Percentiles rank a stretch among this genome's conserved stretches.
Evolutionary conservation across 2,113 vertebrate genomes (phyloP).

Genomic region (Macroglossus sobrinus): DNA sequence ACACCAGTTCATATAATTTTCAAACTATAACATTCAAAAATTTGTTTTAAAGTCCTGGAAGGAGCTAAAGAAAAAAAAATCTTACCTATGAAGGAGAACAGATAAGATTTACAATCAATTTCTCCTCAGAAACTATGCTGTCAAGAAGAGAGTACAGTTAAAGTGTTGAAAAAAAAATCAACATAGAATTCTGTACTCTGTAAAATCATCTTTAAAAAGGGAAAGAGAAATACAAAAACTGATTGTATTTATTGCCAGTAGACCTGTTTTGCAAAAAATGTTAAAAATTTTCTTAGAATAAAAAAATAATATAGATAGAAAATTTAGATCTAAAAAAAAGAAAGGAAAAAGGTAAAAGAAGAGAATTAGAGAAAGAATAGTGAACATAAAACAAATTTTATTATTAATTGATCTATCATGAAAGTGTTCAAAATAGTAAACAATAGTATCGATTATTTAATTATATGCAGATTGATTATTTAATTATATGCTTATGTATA

Average conservation of each 20-base stretch:
- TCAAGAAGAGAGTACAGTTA: not conserved
- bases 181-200: not conserved
- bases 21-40: not conserved
- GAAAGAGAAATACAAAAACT: not conserved
- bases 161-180: not conserved
- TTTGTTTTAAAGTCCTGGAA: not conserved
- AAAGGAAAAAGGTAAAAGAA: not conserved
- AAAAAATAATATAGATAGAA: not conserved
- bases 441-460: not conserved
- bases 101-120: not conserved
- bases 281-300: not conserved
- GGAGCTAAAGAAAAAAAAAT: not conserved
- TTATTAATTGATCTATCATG: not conserved
- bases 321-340: not conserved
- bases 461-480: not conserved
- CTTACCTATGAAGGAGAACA: not conserved
- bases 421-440: not conserved
- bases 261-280: not conserved
- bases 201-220: not conserved
- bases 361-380: not conserved
- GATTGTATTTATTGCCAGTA: not conserved
- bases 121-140: not conserved
- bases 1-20: not conserved
- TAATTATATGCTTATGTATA: not conserved
- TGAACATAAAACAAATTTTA: not conserved